Conservation (phyloP, 2,888 invertebrate species). For the Liodrosophila aerea region DNA sequence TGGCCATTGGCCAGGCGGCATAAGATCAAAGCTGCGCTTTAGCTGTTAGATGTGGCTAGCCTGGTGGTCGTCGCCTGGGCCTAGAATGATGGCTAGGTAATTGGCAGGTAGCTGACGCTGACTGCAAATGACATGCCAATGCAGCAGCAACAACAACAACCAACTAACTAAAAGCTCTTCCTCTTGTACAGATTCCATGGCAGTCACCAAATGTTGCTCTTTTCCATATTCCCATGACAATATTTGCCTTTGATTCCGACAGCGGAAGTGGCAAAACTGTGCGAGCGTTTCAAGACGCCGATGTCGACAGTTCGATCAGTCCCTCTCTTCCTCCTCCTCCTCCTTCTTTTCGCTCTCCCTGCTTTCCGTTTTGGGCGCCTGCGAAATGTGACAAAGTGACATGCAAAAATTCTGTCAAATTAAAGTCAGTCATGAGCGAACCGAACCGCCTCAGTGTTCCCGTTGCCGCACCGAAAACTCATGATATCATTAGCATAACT, state of each 20-base stretch:
- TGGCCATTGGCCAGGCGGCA: constrained; percentile 78
- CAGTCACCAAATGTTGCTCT: constrained; percentile 50
- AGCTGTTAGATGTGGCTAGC: constrained; percentile 73
- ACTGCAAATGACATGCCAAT: constrained; percentile 72
- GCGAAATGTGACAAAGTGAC: constrained; percentile 65
- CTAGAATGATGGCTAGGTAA: constrained; percentile 69
- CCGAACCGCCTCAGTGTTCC: constrained; percentile 15
- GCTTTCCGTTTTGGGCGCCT: constrained; percentile 29
- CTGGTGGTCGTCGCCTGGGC: constrained; percentile 60
- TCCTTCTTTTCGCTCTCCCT: background rate
- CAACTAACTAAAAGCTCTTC: constrained; percentile 43
- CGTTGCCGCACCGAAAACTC: constrained; percentile 16
- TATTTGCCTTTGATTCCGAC: constrained; percentile 37
- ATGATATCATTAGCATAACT: constrained; percentile 71
- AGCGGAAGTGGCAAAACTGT: constrained; percentile 79
- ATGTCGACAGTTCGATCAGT: constrained; percentile 14
- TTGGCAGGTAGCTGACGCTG: constrained; percentile 70
- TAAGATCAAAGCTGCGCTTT: constrained; percentile 70
- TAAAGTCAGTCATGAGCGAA: constrained; percentile 66
- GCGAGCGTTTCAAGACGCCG: constrained; percentile 79
- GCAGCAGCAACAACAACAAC: constrained; percentile 30
- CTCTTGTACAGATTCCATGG: constrained; percentile 37
- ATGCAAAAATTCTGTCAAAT: constrained; percentile 79
- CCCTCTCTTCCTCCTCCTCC: background rate
- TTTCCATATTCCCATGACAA: constrained; percentile 73